Evolutionary conservation across 2,113 vertebrate genomes (phyloP).

Genomic region (Mirza zaza): DNA sequence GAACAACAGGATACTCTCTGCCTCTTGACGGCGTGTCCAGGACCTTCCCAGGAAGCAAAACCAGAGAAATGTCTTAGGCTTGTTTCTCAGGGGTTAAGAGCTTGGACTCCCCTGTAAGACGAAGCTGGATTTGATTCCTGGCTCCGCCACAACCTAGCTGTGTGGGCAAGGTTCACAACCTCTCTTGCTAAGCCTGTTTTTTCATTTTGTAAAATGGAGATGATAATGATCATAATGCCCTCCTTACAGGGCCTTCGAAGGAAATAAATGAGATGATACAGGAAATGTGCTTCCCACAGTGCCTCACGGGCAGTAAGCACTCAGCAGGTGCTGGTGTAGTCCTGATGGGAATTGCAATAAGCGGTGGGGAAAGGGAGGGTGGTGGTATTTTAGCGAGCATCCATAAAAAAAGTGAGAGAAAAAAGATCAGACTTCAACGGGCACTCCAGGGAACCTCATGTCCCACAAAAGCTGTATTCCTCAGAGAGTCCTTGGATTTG

Average conservation of each 20-base stretch:
- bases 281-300: neutral
- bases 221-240: neutral
- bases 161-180: neutral
- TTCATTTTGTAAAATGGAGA: neutral
- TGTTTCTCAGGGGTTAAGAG: neutral
- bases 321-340: too few relatives aligned
- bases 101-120: neutral
- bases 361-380: neutral
- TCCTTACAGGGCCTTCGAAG: neutral
- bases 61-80: neutral
- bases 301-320: neutral
- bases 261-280: neutral
- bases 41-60: neutral
- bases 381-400: neutral
- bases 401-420: neutral
- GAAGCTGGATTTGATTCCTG: neutral
- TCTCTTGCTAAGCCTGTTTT: neutral
- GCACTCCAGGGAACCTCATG: neutral
- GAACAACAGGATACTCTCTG: neutral
- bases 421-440: neutral
- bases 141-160: neutral
- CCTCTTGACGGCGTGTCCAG: neutral
- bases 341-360: neutral
- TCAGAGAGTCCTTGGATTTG: neutral
- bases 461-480: neutral